Conservation (phyloP, 2,113 vertebrate species). For the Ramphastos sulfuratus region DNA sequence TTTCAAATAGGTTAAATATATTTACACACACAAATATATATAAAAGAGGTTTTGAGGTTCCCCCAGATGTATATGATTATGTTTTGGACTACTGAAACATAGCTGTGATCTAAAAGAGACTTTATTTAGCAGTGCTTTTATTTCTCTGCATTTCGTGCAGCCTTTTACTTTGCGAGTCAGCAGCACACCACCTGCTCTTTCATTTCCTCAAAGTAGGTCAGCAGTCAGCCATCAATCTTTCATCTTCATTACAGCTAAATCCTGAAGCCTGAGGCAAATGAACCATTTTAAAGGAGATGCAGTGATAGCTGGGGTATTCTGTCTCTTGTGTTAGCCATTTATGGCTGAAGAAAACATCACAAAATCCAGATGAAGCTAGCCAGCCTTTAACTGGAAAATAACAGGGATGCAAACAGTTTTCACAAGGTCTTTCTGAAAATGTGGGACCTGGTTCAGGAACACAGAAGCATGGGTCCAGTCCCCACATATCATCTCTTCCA, state of each 20-base stretch:
- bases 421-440: neutral
- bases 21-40: neutral
- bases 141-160: constrained; percentile 25
- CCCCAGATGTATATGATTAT: neutral
- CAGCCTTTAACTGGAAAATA: constrained; percentile 18
- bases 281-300: constrained; percentile 64
- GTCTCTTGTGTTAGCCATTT: constrained; percentile 43
- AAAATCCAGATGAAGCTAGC: constrained; percentile 10
- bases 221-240: constrained; percentile 75
- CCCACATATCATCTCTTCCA: neutral
- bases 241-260: constrained; percentile 73
- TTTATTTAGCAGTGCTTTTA: constrained; percentile 42
- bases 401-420: neutral
- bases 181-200: constrained; percentile 71
- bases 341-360: neutral
- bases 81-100: neutral
- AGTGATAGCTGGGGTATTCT: constrained; percentile 46
- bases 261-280: constrained; percentile 68
- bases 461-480: neutral
- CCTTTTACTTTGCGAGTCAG: constrained; percentile 61
- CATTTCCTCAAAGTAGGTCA: constrained; percentile 75
- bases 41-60: constrained; percentile 10
- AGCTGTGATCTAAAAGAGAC: constrained; percentile 25
- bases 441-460: neutral
- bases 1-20: constrained; percentile 21